Base-by-base conservation (phyloP, 2,113 vertebrate genomes). In the Ceyx cyanopectus region DNA sequence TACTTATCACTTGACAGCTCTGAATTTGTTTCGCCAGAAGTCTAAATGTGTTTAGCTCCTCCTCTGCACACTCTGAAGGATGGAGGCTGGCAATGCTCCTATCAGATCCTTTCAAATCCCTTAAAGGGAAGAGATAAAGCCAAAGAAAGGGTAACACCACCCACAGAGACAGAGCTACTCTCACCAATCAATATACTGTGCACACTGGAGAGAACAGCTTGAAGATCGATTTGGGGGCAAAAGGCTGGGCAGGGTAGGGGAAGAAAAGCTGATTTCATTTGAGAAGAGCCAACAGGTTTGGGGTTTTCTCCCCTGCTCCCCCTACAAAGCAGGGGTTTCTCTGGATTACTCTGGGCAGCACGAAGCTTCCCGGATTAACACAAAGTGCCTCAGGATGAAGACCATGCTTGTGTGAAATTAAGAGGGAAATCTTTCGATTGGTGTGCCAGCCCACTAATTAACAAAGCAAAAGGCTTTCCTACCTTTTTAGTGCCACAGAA, bases 401-500 rank as follows among this genome's bases (percentile, higher is more conserved):
- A 62, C 60, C 37, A 18, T 0, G 14, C 16, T 40, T 53, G 37
- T 10, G n/a, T 53, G 37, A 66, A 65, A 80, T 12, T 7, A 3
- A 41, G 9, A 27, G 20, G 45, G n/a, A 61, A 81, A 53, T 51
- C 68, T 68, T 26, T 18, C 67, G 29, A 70, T 24, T 1, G 0
- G 6, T 7, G 22, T 5, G 37, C 83, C 74, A 84, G 58, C 9
- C 15, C 13, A 21, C 53, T 67, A 82, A 90, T 74, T 74, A 91
- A 53, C 29, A 23, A 46, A 67, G 32, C 23, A 9, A 61, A 89
- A 80, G 43, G 46, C 48, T 56, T 73, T 18, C 60, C 69, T 82
- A 70, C 84, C 76, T 87, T 93, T 76, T 76, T 50, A 82, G 87
- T 26, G 41, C 51, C 84, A 89, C 67, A 48, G 51, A 81, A 95